phyloP scores from a whole-genome alignment of 1,140 invertebrate species.

The Heliothis virescens region DNA sequence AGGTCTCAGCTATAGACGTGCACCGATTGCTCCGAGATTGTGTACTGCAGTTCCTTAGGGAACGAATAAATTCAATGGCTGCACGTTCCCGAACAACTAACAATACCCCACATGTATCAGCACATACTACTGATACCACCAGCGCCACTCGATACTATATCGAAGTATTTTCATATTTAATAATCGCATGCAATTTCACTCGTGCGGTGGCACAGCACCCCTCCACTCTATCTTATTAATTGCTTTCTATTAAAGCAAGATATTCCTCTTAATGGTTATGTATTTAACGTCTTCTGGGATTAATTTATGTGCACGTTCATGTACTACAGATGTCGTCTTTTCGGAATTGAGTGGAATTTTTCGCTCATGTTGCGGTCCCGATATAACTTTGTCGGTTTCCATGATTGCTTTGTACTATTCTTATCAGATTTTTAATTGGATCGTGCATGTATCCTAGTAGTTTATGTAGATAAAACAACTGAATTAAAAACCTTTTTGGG shows the following conservation, averaged over 20 bases:
- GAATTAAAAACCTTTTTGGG: too few species aligned
- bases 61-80: neutral
- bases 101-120: neutral
- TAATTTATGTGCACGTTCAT: slow-evolving; percentile 1
- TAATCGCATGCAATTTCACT: slow-evolving; percentile 2
- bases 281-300: slow-evolving; percentile 8
- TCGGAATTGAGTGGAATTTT: slow-evolving; percentile 3
- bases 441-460: too few species aligned
- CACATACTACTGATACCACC: neutral
- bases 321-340: neutral
- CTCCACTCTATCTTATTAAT: slow-evolving; percentile 8
- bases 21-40: too few species aligned
- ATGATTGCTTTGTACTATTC: too few species aligned
- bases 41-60: neutral
- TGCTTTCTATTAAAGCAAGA: slow-evolving; percentile 21
- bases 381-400: too few species aligned
- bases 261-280: slow-evolving; percentile 18
- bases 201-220: neutral
- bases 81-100: neutral
- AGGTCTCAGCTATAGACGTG: too few species aligned
- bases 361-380: neutral
- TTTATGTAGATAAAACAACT: too few species aligned
- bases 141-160: neutral
- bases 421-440: too few species aligned
- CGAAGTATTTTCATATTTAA: neutral